Evolutionary conservation across 2,113 vertebrate genomes (phyloP).

Genomic region (Xiphophorus couchianus): DNA sequence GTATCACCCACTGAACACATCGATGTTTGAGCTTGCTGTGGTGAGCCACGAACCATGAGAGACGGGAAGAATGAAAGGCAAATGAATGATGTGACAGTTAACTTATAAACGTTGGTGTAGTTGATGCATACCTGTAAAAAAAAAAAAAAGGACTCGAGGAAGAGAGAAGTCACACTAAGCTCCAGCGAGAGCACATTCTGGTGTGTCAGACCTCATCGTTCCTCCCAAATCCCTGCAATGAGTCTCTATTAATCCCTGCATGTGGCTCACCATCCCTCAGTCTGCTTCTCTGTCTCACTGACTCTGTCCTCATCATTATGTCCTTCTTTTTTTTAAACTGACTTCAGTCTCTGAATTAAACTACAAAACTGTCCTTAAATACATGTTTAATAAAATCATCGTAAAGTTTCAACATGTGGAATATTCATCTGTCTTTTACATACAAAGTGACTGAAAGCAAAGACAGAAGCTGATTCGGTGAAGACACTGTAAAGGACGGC

Average conservation of each 20-base stretch:
- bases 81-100: slow-evolving; percentile 51
- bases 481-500: not conserved
- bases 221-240: slow-evolving; percentile 60
- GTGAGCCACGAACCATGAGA: slow-evolving; percentile 23
- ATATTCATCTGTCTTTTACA: not conserved
- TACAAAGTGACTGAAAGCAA: not conserved
- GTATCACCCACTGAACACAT: slow-evolving; percentile 53
- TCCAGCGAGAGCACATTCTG: slow-evolving; percentile 49
- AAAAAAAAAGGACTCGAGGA: slow-evolving; percentile 18
- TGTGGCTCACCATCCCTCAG: slow-evolving; percentile 46
- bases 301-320: slow-evolving; percentile 27
- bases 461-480: not conserved
- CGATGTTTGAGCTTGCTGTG: slow-evolving; percentile 26
- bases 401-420: not conserved
- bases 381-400: not conserved
- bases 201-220: slow-evolving; percentile 65
- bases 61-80: slow-evolving; percentile 15
- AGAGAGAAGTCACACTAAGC: slow-evolving; percentile 64
- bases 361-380: not conserved
- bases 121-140: slow-evolving; percentile 36
- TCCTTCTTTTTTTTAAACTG: slow-evolving; percentile 30
- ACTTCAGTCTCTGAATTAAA: slow-evolving; percentile 17
- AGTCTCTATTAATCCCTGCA: slow-evolving; percentile 65
- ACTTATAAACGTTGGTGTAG: slow-evolving; percentile 9
- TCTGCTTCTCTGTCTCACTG: slow-evolving; percentile 50